phyloP scores from a whole-genome alignment of 2,797 vertebrate species.

The Pangasius larnaudii region DNA sequence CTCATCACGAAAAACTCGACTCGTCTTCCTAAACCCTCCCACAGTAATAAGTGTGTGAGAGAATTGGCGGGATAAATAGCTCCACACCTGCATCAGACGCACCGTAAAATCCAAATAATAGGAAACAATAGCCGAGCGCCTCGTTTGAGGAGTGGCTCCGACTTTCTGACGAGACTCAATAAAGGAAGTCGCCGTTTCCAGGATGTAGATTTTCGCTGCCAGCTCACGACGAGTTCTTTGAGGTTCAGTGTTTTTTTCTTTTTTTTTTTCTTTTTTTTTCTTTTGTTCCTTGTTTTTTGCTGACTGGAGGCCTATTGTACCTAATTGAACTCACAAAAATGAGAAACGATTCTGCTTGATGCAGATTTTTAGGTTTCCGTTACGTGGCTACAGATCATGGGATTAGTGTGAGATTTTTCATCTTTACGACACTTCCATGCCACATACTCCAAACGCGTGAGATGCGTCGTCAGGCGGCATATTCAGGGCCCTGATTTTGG shows the following conservation, averaged over 20 bases:
- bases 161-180: conserved; percentile 50
- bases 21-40: neutral
- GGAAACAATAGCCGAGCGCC: conserved; percentile 47
- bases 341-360: conserved; percentile 37
- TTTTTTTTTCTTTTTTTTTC: neutral
- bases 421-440: neutral
- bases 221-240: conserved; percentile 44
- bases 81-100: neutral
- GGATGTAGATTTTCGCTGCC: conserved; percentile 48
- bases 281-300: conserved; percentile 3
- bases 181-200: conserved; percentile 56
- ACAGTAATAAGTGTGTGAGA: neutral
- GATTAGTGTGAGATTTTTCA: neutral
- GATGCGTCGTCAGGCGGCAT: neutral
- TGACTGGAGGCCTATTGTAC: neutral
- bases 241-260: conserved; percentile 27
- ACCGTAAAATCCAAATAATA: neutral
- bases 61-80: neutral
- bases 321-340: conserved; percentile 41
- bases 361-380: neutral
- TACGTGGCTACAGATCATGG: neutral
- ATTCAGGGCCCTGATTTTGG: neutral
- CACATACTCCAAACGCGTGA: neutral
- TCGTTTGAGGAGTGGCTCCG: conserved; percentile 35
- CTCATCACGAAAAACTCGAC: neutral